Conservation (phyloP, 2,888 invertebrate genomes). For the Arctia plantaginis region DNA sequence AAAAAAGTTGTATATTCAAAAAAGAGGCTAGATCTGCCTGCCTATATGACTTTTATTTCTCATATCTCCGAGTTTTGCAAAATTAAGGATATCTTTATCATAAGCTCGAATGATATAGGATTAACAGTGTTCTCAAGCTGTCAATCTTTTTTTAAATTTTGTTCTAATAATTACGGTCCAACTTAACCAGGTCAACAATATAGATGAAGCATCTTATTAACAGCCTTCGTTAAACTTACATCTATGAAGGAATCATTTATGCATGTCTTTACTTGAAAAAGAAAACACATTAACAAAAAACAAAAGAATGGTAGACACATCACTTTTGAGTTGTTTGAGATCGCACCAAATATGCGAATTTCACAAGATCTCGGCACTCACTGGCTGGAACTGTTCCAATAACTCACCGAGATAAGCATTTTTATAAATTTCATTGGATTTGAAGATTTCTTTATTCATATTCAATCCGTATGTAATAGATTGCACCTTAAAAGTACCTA, state of each 20-base stretch:
- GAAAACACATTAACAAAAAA: constrained; percentile 32
- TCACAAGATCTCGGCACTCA: constrained; percentile 42
- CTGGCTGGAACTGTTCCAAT: constrained; percentile 48
- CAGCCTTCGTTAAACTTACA: not conserved
- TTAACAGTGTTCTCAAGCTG: too few relatives aligned
- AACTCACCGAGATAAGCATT: constrained; percentile 50
- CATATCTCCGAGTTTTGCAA: not conserved
- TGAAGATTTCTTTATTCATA: constrained; percentile 32
- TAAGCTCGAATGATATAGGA: not conserved
- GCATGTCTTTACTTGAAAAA: constrained; percentile 14
- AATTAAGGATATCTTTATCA: not conserved
- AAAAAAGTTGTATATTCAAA: too few relatives aligned
- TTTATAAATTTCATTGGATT: constrained; percentile 43
- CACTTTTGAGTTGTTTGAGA: constrained; percentile 27
- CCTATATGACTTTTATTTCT: not conserved
- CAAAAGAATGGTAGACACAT: constrained; percentile 33
- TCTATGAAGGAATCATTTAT: constrained; percentile 9
- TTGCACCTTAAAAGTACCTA: not conserved
- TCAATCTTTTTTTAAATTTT: too few relatives aligned
- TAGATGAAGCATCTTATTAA: not conserved
- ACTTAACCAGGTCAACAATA: too few relatives aligned
- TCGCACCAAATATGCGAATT: constrained; percentile 37
- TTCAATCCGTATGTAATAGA: constrained; percentile 21
- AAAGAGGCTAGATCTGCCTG: not conserved
- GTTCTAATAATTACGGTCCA: too few relatives aligned